phyloP scores from a whole-genome alignment of 2,888 invertebrate genomes.

The Trachelus iudaicus region DNA sequence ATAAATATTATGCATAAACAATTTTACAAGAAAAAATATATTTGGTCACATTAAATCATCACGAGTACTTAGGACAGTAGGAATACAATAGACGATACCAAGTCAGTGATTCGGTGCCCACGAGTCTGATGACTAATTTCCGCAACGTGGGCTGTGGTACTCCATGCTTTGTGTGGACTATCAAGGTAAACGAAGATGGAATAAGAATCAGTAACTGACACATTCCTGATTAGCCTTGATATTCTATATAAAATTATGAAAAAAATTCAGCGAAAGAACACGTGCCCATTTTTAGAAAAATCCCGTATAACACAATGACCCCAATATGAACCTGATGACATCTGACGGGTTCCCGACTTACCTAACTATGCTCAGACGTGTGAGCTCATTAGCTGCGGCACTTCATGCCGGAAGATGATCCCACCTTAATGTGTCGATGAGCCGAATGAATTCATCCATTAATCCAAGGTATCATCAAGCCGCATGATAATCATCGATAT shows the following conservation, averaged over 20 bases:
- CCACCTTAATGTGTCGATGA: not conserved
- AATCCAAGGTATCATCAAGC: not conserved
- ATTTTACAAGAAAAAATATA: not conserved
- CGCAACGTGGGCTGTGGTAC: slow-evolving; percentile 32
- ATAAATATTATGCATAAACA: too few species aligned
- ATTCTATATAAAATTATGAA: not conserved
- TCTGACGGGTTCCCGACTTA: not conserved
- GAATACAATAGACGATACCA: slow-evolving; percentile 55
- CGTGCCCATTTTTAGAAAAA: not conserved
- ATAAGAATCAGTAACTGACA: not conserved
- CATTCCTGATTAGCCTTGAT: not conserved
- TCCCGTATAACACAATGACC: not conserved
- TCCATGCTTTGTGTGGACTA: not conserved
- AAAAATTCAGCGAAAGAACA: not conserved
- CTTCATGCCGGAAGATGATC: slow-evolving; percentile 44
- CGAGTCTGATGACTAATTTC: slow-evolving; percentile 47
- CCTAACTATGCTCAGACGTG: slow-evolving; percentile 20
- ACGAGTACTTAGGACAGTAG: not conserved
- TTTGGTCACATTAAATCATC: not conserved
- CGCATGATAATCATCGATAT: slow-evolving; percentile 40
- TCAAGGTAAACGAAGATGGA: not conserved
- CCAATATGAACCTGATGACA: not conserved
- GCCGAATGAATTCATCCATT: not conserved
- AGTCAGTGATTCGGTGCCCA: slow-evolving; percentile 48
- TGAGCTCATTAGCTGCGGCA: slow-evolving; percentile 38